phyloP scores from a whole-genome alignment of 1,140 invertebrate genomes.

The Rhyacophila brunnea region DNA sequence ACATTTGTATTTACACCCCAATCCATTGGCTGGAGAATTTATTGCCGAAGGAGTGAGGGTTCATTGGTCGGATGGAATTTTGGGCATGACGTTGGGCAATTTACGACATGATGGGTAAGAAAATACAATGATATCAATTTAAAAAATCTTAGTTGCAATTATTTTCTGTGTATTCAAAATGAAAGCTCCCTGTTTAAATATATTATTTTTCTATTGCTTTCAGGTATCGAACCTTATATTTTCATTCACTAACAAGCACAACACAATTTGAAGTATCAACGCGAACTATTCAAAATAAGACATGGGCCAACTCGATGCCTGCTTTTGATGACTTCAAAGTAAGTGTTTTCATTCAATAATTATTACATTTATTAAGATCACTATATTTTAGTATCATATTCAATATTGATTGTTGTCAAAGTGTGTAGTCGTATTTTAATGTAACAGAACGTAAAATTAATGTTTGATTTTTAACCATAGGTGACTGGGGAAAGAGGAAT shows the following conservation, averaged over 20 bases:
- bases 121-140: background rate
- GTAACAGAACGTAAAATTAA: no score
- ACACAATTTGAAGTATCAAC: constrained; percentile 49
- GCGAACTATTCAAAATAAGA: constrained; percentile 47
- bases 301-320: constrained; percentile 42
- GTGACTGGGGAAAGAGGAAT: constrained; percentile 44
- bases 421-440: no score
- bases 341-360: background rate
- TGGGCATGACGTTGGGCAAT: constrained; percentile 58
- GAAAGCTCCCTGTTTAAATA: no score
- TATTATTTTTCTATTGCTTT: constrained; percentile 25
- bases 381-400: no score
- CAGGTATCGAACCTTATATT: constrained; percentile 45
- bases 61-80: constrained; percentile 68
- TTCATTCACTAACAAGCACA: constrained; percentile 48
- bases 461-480: constrained; percentile 28
- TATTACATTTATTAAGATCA: no score
- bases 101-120: constrained; percentile 41
- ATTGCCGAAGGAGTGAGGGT: constrained; percentile 63
- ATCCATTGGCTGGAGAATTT: constrained; percentile 64
- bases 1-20: constrained; percentile 70
- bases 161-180: no score
- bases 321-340: constrained; percentile 56
- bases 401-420: no score
- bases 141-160: no score